Percentiles rank a stretch among this genome's conserved stretches.
Conservation (phyloP, 2,888 invertebrate genomes). For the Mesochorus sp. region DNA sequence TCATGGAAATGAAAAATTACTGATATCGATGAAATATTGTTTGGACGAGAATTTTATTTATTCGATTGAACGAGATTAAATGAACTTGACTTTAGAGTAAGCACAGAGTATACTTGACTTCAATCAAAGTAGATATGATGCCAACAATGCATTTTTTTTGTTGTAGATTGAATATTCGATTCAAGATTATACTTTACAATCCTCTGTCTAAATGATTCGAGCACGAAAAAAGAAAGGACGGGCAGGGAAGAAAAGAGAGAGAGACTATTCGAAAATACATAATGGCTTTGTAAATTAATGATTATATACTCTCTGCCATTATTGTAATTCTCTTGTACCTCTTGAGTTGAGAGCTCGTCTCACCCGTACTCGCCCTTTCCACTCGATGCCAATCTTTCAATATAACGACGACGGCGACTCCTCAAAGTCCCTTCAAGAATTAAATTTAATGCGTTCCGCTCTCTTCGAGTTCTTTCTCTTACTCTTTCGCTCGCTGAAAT, state of each 20-base stretch:
- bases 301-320: conserved; percentile 57
- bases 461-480: conserved; percentile 26
- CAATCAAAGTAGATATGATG: neutral
- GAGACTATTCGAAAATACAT: conserved; percentile 33
- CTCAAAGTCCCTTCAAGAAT: conserved; percentile 61
- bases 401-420: conserved; percentile 52
- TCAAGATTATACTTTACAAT: conserved; percentile 33
- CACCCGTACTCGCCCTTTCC: conserved; percentile 46
- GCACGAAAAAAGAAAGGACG: neutral
- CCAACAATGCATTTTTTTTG: neutral
- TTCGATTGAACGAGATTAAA: conserved; percentile 10
- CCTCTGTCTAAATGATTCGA: conserved; percentile 18
- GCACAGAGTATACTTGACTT: neutral
- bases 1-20: neutral
- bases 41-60: neutral
- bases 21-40: conserved; percentile 7
- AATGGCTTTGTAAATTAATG: conserved; percentile 51
- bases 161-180: conserved; percentile 16
- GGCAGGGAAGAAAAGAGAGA: conserved; percentile 1
- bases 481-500: conserved; percentile 20
- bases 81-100: neutral
- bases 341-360: conserved; percentile 55
- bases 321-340: conserved; percentile 58
- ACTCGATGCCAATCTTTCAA: conserved; percentile 65
- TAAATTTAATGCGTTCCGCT: conserved; percentile 62